Base-by-base conservation (phyloP, 1,140 invertebrate species). In the Lysiphlebus fabarum region DNA sequence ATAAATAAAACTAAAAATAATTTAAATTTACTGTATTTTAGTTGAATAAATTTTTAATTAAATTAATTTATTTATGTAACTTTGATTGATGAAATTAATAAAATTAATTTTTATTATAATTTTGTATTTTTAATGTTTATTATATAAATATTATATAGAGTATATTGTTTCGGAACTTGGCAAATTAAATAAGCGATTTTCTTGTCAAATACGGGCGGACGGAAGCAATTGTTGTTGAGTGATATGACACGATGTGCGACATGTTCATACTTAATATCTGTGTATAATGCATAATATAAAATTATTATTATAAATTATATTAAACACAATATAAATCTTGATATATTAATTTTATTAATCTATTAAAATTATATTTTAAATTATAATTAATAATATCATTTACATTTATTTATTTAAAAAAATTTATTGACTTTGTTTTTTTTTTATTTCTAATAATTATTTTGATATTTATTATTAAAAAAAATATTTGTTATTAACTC, bases 241-340 rank as follows among this genome's bases (percentile, higher is more conserved):
- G 65, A 69, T 65, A 67, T 63, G 55, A 14, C 36, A 38, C 55
- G 58, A 64, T 49, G 63, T 64, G 49, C 55, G 40, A 45, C 47
- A 48, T 45, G 14, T 50, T 38, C 33, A 38, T 14, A n/a, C 10
- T 14, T 17, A n/a, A n/a, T n/a, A n/a, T n/a, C 56, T 62, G 48
- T 42, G 41, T 41, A 12, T 44, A 58, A 66, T 62, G 4, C 47
- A 62, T 8, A 42, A 43, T 62, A 55, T 8, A 49, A 34, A 75
- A 74, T 65, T 81, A 78, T 64, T 74, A 78, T 12, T 82, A 82
- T 67, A 64, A 82, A 6, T 81, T 79, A 26, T 10, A 70, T 74
- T 36, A 70, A 77, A 53, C 78, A 84, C 66, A 84, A 82, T 40
- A 81, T 71, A 76, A 78, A 63, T 62, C 36, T 11, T 60, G 53